Evolutionary conservation across 2,113 vertebrate genomes (phyloP).

Genomic region (Nycticryphes semicollaris): DNA sequence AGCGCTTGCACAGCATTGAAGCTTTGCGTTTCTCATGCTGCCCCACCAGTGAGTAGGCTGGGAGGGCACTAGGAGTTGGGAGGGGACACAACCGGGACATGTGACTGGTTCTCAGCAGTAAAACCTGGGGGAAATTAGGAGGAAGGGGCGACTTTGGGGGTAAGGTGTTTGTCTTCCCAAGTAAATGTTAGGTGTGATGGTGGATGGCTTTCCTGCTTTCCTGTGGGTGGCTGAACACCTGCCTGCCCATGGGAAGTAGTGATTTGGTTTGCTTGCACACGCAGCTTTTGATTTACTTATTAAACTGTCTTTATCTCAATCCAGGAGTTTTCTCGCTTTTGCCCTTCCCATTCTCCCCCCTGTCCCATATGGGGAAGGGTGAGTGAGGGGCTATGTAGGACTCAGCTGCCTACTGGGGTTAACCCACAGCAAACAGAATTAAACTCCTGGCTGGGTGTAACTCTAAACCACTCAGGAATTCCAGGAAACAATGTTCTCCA

Average conservation of each 20-base stretch:
- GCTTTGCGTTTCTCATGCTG: not conserved
- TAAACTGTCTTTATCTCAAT: not conserved
- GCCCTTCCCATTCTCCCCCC: not conserved
- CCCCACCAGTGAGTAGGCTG: not conserved
- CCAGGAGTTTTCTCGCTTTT: not conserved
- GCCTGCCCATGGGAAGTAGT: rapidly evolving
- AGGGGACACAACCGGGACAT: not conserved
- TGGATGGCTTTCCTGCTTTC: not conserved
- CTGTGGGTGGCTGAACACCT: not conserved
- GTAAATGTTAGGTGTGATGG: rapidly evolving
- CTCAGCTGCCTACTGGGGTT: not conserved
- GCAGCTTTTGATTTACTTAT: not conserved
- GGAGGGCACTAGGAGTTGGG: not conserved
- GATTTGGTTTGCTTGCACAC: not conserved
- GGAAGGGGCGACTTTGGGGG: not conserved
- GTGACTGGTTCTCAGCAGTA: not conserved
- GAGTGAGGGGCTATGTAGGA: not conserved
- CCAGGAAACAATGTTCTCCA: not conserved
- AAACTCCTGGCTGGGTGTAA: not conserved
- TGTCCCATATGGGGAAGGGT: not conserved
- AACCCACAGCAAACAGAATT: not conserved
- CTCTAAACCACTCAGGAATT: not conserved
- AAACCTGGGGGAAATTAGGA: not conserved
- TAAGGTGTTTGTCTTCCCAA: not conserved
- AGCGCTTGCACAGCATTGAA: rapidly evolving